These are phyloP conservation scores for Dendrocopos noguchii DNA, from an alignment of 2,113 vertebrate genomes.

Conservation along the genomic window DNA sequence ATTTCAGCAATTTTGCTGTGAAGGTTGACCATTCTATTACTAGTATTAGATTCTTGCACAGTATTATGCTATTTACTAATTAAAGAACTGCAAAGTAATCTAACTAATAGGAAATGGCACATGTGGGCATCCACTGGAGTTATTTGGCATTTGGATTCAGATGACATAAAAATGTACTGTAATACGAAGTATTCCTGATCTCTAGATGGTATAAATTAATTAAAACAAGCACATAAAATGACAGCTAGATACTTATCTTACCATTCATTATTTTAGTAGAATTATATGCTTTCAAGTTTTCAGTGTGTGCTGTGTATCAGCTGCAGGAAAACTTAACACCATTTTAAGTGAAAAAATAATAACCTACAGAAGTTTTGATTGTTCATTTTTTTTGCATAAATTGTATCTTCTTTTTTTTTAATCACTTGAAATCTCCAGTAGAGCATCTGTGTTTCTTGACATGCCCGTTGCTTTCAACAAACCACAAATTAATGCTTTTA, in stretches of 20 bases:
- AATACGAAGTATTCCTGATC: background rate
- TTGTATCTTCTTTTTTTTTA: background rate
- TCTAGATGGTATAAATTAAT: background rate
- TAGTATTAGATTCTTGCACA: background rate
- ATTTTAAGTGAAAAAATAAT: background rate
- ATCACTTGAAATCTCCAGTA: background rate
- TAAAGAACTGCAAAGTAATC: background rate
- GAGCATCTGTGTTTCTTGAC: background rate
- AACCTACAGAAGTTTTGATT: background rate
- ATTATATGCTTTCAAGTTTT: background rate
- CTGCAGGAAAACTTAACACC: background rate
- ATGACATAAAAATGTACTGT: background rate
- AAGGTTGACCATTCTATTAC: background rate
- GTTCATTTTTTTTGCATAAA: background rate
- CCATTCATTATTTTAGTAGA: background rate
- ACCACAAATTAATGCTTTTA: background rate
- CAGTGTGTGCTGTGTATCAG: background rate
- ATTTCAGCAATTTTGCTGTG: background rate
- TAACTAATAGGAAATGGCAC: background rate
- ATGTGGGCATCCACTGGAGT: background rate
- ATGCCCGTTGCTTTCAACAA: background rate
- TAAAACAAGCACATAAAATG: background rate
- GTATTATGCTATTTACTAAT: background rate
- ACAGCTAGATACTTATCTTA: background rate
- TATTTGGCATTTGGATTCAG: background rate